Conservation (phyloP, 2,113 vertebrate species). For the Bostrychus sinensis region DNA sequence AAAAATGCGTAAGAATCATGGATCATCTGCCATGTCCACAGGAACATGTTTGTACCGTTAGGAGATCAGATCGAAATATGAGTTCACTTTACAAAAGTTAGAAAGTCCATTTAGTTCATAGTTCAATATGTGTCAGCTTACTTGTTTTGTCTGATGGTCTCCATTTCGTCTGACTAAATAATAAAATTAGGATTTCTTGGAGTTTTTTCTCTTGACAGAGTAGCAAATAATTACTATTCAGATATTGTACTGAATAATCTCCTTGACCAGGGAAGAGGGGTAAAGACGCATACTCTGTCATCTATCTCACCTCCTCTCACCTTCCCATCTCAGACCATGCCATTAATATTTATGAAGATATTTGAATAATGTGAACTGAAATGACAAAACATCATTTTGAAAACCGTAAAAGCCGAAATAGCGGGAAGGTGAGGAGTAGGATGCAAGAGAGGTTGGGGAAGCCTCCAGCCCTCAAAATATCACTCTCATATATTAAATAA, state of each 20-base stretch:
- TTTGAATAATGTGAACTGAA: constrained; percentile 73
- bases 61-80: no score
- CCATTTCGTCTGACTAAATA: no score
- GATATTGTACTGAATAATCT: constrained; percentile 60
- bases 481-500: constrained; percentile 5
- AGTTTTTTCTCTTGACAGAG: background rate
- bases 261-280: constrained; percentile 53
- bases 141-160: no score
- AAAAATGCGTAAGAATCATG: background rate
- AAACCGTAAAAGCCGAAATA: constrained; percentile 40
- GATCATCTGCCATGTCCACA: background rate
- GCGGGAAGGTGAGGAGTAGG: constrained; percentile 44
- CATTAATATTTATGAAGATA: constrained; percentile 72
- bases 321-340: constrained; percentile 39
- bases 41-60: background rate
- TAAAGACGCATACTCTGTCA: constrained; percentile 47
- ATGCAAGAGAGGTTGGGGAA: constrained; percentile 21
- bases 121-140: no score
- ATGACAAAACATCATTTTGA: constrained; percentile 69
- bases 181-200: no score
- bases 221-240: constrained; percentile 63
- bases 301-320: constrained; percentile 32
- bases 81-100: no score
- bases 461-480: constrained; percentile 11
- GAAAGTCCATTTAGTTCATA: no score